phyloP scores from a whole-genome alignment of 2,113 vertebrate genomes.

The Carassius auratus region DNA sequence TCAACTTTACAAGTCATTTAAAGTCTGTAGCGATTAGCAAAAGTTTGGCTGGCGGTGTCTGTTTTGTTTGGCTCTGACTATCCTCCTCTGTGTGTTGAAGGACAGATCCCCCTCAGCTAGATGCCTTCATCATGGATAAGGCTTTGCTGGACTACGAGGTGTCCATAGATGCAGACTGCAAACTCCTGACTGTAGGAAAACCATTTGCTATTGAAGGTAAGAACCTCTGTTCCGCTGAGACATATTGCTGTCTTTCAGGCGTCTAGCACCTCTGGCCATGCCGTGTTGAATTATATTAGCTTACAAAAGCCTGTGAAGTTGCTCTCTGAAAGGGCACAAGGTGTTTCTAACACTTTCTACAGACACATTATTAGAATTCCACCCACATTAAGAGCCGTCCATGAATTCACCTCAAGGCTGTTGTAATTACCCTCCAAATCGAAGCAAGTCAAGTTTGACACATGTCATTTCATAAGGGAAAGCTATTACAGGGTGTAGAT shows the following conservation, averaged over 20 bases:
- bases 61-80: conserved; percentile 35
- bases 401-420: conserved; percentile 16
- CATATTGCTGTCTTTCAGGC: background rate
- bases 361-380: conserved; percentile 9
- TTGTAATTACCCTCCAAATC: conserved; percentile 34
- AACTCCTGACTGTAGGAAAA: conserved; percentile 93
- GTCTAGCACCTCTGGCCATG: background rate
- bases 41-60: background rate
- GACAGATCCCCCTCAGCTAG: conserved; percentile 89
- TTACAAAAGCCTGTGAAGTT: background rate
- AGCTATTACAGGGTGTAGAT: conserved; percentile 40
- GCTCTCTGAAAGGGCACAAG: background rate
- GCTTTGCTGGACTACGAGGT: conserved; percentile 96
- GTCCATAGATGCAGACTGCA: conserved; percentile 94
- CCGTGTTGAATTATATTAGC: background rate
- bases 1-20: conserved; percentile 3
- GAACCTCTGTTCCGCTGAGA: background rate
- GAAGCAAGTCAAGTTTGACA: conserved; percentile 29
- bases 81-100: conserved; percentile 68
- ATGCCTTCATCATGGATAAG: conserved; percentile 99
- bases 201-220: conserved; percentile 97
- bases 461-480: conserved; percentile 28
- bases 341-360: background rate
- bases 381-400: background rate
- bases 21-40: background rate